Conservation (phyloP, 2,888 invertebrate genomes). For the Minunthozetes semirufus region DNA sequence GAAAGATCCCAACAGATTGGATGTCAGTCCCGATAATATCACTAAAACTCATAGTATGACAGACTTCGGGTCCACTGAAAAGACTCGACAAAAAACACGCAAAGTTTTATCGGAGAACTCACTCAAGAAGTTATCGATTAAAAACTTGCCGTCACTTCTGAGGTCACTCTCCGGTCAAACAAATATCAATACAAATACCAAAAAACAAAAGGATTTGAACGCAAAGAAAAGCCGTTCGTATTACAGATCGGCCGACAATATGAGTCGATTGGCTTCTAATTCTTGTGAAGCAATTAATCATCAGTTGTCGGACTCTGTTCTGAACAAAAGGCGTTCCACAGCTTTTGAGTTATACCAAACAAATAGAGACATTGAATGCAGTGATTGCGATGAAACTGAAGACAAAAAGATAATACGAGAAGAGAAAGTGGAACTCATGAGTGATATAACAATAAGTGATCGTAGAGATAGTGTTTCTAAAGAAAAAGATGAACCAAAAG, state of each 20-base stretch:
- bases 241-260: constrained; percentile 3
- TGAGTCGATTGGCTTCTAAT: constrained; percentile 1
- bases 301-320: constrained; percentile 9
- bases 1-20: not conserved
- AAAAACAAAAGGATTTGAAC: not conserved
- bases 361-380: not conserved
- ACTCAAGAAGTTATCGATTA: constrained; percentile 41
- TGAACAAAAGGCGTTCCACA: constrained; percentile 22
- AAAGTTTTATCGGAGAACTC: constrained; percentile 42
- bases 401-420: not conserved
- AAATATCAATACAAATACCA: not conserved
- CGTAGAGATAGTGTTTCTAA: constrained; percentile 11
- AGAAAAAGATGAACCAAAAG: not conserved
- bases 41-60: constrained; percentile 28
- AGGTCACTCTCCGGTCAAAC: constrained; percentile 43
- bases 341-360: constrained; percentile 21
- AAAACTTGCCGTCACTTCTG: constrained; percentile 40
- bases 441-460: constrained; percentile 7
- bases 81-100: constrained; percentile 6
- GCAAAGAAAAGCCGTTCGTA: not conserved
- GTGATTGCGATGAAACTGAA: not conserved
- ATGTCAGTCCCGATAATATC: constrained; percentile 4
- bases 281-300: constrained; percentile 13
- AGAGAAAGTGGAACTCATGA: constrained; percentile 6
- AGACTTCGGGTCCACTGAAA: not conserved